phyloP scores from a whole-genome alignment of 2,888 invertebrate species.

The Tortrix viridana region DNA sequence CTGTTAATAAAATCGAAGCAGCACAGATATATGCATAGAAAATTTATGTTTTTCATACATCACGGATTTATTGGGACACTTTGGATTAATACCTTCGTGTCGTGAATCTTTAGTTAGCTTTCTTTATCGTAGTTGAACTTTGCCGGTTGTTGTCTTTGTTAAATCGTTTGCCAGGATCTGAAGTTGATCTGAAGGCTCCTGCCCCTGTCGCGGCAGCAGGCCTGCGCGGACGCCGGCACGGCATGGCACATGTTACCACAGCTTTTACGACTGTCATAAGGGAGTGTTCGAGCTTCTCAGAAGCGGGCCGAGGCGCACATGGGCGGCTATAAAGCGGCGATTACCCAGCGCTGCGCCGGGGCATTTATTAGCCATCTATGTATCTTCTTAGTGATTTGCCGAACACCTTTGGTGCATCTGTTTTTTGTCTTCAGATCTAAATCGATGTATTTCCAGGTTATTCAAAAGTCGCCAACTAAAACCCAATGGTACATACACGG shows the following conservation, averaged over 20 bases:
- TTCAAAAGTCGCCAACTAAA: no score
- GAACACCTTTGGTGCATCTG: conserved; percentile 35
- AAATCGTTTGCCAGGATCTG: no score
- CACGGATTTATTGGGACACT: no score
- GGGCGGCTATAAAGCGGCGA: conserved; percentile 73
- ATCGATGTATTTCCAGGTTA: background rate
- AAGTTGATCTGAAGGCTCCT: no score
- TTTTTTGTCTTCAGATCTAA: conserved; percentile 25
- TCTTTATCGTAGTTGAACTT: no score
- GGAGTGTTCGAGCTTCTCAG: conserved; percentile 72
- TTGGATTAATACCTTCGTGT: no score
- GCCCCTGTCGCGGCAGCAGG: conserved; percentile 1
- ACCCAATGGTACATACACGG: no score
- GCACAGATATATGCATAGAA: no score
- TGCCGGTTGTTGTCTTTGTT: no score
- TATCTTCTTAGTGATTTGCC: conserved; percentile 32
- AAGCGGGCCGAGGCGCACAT: conserved; percentile 73
- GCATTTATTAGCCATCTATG: conserved; percentile 45
- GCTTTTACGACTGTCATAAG: conserved; percentile 76
- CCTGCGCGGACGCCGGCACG: conserved; percentile 56
- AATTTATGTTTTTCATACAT: no score
- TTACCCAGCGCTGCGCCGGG: conserved; percentile 62
- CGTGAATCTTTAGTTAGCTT: no score
- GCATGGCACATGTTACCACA: conserved; percentile 81
- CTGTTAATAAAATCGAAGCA: no score